Base-by-base conservation (phyloP, 2,113 vertebrate genomes). In the Carassius auratus region DNA sequence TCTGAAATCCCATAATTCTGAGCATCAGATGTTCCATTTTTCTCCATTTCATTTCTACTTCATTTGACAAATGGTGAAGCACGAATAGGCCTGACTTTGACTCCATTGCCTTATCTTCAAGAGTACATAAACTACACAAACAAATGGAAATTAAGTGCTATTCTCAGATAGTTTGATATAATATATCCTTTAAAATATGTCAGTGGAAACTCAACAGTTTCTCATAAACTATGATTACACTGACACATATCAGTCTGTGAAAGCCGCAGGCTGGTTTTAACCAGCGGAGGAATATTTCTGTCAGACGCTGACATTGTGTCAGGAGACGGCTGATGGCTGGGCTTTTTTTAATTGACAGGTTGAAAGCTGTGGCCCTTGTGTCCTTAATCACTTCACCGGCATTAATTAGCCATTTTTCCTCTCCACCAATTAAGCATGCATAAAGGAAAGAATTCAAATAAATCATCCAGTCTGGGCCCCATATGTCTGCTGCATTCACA, bases 361-460 rank as follows among this genome's bases (percentile, higher is more conserved):
- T 89, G 89, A 91, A 92, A 89, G 90, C 89, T 81, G 84, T 83
- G 87, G 84, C 87, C 83, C 88, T 90, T 87, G 74, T 69, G n/a
- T 91, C 91, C 86, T 88, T 87, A 91, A 90, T 89, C 91, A 84
- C 87, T 86, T 83, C 90, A 88, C 84, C 68, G 68, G 89, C 88
- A 93, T 92, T 93, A 92, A 94, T 92, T 93, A 94, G 91, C 88
- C 86, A 91, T 89, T 89, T 89, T 90, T 92, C 89, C 90, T 91
- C 88, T 91, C 85, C 88, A 88, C 89, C 92, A 94, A 94, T 94
- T 93, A 94, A 90, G 87, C 83, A 75, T 90, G 90, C 90, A 89
- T 93, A 92, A 92, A 87, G 19, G 90, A 75, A 90, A 92, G 87
- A 88, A 90, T 91, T 88, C 89, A 92, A 90, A 92, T 92, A 92